Percentiles rank a stretch among this genome's conserved stretches.
phyloP scores from a whole-genome alignment of 2,113 vertebrate species.

The Nothoprocta perdicaria region DNA sequence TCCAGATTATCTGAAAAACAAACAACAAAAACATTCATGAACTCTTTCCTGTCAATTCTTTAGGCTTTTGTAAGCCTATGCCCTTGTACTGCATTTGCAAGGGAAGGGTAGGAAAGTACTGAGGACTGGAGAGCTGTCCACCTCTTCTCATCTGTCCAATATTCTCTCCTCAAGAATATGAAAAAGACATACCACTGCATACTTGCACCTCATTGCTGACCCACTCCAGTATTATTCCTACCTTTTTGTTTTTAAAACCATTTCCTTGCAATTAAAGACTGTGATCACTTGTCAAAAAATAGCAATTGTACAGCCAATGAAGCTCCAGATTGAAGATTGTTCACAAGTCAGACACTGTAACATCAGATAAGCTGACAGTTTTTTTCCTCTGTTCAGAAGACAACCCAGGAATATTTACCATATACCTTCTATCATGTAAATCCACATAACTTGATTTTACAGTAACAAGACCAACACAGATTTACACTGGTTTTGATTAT shows the following conservation, averaged over 20 bases:
- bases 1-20: background rate
- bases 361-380: background rate
- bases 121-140: background rate
- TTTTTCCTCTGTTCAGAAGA: background rate
- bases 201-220: background rate
- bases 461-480: no score
- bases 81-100: background rate
- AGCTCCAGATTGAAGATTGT: background rate
- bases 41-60: background rate
- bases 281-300: background rate
- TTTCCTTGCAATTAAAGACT: background rate
- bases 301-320: background rate
- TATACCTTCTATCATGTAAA: background rate
- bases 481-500: background rate
- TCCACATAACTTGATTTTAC: background rate
- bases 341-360: background rate
- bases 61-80: background rate
- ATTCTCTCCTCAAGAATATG: background rate
- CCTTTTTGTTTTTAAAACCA: background rate
- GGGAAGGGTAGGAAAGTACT: background rate
- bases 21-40: background rate
- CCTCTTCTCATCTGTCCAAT: background rate
- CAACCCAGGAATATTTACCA: background rate
- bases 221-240: background rate
- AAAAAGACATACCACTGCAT: background rate